These are phyloP conservation scores for Phenganax marumi DNA, from an alignment of 92 coral and sea anemone species.

Conservation along the genomic window DNA sequence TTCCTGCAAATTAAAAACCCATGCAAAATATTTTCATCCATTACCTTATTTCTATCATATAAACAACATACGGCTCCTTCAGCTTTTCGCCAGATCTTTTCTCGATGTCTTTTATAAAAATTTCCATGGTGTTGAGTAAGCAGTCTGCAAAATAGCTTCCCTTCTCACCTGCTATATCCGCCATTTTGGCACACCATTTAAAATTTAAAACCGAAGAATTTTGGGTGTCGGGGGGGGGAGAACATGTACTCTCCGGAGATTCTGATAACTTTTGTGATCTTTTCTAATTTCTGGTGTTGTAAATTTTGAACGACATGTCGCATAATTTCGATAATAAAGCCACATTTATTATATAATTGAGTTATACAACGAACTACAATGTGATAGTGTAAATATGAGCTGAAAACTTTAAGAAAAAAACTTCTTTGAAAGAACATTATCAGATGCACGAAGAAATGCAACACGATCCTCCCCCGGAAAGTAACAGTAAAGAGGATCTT, in stretches of 20 bases:
- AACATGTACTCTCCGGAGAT: not conserved
- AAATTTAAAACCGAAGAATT: slow-evolving; percentile 1
- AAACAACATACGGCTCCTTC: slow-evolving; percentile 94
- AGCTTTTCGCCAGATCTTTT: slow-evolving; percentile 77
- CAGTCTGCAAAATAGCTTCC: slow-evolving; percentile 86
- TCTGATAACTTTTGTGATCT: no score
- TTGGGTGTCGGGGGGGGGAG: slow-evolving; percentile 28
- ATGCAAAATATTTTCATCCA: slow-evolving; percentile 7
- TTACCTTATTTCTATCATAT: slow-evolving; percentile 91
- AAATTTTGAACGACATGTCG: no score
- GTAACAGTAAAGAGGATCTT: not conserved
- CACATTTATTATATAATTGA: no score
- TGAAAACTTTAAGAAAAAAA: no score
- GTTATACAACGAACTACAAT: no score
- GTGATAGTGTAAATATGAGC: no score
- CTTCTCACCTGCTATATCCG: slow-evolving; percentile 59
- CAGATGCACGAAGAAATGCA: no score
- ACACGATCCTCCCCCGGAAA: no score
- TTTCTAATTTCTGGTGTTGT: no score
- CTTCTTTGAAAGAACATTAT: no score
- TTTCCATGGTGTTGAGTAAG: slow-evolving; percentile 79
- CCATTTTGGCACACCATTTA: slow-evolving; percentile 62
- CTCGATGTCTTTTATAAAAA: slow-evolving; percentile 90
- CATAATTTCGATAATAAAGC: no score
- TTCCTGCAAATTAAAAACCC: no score